Percentiles rank a stretch among this genome's conserved stretches.
These are phyloP conservation scores for Lepidothrix coronata DNA, from an alignment of 2,113 vertebrate species.

Conservation along the genomic window DNA sequence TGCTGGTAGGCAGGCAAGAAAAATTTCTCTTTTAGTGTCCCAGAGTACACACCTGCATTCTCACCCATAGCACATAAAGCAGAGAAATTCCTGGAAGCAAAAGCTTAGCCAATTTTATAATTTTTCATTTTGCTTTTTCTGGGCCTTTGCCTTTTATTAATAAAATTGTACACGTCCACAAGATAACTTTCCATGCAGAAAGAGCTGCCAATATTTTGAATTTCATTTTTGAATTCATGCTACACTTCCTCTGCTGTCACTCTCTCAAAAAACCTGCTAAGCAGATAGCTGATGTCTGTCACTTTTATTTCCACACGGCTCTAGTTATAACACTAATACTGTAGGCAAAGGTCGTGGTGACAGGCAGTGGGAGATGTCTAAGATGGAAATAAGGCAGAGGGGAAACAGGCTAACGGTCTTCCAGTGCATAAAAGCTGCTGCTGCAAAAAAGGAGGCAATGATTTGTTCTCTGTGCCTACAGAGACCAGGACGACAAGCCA, in stretches of 20 bases:
- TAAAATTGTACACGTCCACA: not conserved
- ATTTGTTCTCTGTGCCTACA: not conserved
- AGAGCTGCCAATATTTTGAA: not conserved
- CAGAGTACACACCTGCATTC: not conserved
- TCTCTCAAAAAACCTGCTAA: not conserved
- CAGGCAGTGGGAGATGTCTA: not conserved
- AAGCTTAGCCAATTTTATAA: not conserved
- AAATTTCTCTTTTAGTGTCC: not conserved
- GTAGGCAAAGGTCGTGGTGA: not conserved
- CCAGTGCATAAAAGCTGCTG: not conserved
- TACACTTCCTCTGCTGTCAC: not conserved
- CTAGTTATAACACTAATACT: not conserved
- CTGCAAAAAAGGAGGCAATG: not conserved
- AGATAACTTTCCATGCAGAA: not conserved
- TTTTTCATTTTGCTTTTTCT: not conserved
- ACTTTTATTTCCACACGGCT: not conserved
- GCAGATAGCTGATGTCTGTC: not conserved
- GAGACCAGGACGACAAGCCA: not conserved
- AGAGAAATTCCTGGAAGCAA: not conserved
- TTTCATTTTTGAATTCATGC: not conserved
- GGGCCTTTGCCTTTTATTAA: not conserved
- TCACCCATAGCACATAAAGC: not conserved
- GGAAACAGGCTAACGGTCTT: not conserved
- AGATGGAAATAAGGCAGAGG: not conserved
- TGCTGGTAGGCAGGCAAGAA: not conserved